Percentiles rank a stretch among this genome's conserved stretches.
Evolutionary conservation across 2,797 vertebrate genomes (phyloP).

Genomic region (Chloroceryle inda): DNA sequence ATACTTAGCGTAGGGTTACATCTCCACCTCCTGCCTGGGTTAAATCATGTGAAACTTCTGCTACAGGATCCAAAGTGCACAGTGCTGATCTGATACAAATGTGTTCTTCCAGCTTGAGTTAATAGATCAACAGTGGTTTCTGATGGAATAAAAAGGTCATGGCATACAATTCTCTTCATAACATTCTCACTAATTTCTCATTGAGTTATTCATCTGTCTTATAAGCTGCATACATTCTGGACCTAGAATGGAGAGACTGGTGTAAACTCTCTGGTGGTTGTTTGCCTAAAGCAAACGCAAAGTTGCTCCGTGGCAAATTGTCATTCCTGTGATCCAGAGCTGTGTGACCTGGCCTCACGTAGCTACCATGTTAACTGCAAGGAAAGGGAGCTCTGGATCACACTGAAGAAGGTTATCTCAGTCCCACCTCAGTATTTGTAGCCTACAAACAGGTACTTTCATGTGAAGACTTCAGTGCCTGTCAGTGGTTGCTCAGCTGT

Average conservation of each 20-base stretch:
- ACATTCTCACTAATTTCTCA: neutral
- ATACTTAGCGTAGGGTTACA: neutral
- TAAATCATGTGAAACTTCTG: neutral
- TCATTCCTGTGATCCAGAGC: neutral
- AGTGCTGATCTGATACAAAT: neutral
- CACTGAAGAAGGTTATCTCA: neutral
- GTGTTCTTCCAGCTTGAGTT: neutral
- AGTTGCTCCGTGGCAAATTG: accelerated
- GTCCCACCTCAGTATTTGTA: neutral
- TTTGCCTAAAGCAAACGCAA: neutral
- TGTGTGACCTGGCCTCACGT: neutral
- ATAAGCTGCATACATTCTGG: neutral
- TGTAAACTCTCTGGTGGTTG: neutral
- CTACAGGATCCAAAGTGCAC: neutral
- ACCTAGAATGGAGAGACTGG: neutral
- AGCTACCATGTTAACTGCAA: neutral
- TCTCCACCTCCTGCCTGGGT: neutral
- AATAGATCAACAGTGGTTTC: neutral
- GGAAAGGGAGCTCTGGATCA: neutral
- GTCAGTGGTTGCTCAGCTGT: neutral
- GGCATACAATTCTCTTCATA: neutral
- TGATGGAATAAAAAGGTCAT: neutral
- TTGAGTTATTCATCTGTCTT: neutral
- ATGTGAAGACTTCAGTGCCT: neutral
- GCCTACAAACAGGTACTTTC: neutral